Evolutionary conservation across 2,113 vertebrate genomes (phyloP), one percentile per base, ranked within the genome.

Genomic region (Hyla sarda): DNA sequence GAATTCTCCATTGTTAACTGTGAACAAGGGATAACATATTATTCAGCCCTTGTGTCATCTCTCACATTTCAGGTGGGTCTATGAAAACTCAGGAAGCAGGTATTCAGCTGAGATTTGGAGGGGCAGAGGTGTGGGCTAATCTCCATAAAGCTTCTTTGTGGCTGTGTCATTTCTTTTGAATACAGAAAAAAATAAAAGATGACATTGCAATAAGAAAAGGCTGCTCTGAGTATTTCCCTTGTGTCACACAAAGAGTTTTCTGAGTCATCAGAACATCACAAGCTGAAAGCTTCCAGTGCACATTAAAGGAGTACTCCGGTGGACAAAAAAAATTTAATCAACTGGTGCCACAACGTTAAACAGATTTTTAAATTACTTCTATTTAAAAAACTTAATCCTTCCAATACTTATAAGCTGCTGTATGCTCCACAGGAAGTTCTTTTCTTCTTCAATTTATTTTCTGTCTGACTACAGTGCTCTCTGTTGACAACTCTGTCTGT

Each of bases 171-270:
- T 85, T 78, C 74, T 65, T 17, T 69, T 78, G 45, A 78, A 50
- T 52, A 67, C 30, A 67, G 67, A 77, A 16, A 58, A 78, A 83
- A 83, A 73, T 73, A 83, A 83, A 83, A 85, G 58, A 77, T 75
- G 37, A 45, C 82, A 77, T 77, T 85, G 73, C 56, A 77, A 37
- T 67, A 52, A 45, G 73, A 67, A 85, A 62, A 76, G 28, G 45
- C 37, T 6, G 54, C 17, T 23, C 30, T 5, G 12, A 52, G 50
- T 77, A 67, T 85, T 60, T 78, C 74, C 56, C 83, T 67, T 34
- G 83, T 69, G 74, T 54, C 28, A 25, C 69, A 60, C 56, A 84
- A 65, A 65, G 73, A 75, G 32, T 48, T 76, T 32, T 76, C 37
- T 50, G 73, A 78, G 28, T 62, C 83, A 76, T 62, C 41, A 65